phyloP scores from a whole-genome alignment of 2,888 invertebrate species.

The Norana najaformis region DNA sequence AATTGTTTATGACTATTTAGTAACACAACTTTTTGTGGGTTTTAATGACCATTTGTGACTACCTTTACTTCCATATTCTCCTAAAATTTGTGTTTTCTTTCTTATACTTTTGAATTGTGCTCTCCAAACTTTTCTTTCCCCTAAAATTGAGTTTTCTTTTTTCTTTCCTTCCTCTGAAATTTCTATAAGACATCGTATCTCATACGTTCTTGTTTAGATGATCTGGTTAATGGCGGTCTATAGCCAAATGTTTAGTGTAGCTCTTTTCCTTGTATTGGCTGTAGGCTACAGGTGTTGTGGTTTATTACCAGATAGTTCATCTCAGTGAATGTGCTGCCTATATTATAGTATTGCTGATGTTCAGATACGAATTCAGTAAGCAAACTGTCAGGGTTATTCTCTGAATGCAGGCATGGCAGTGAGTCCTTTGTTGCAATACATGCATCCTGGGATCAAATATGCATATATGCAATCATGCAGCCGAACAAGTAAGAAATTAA shows the following conservation, averaged over 20 bases:
- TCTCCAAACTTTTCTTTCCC: not conserved
- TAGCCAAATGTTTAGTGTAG: no score
- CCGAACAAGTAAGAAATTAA: not conserved
- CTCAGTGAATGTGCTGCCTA: not conserved
- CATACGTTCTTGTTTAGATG: not conserved
- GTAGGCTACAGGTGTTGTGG: not conserved
- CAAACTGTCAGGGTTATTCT: not conserved
- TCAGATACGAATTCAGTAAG: constrained; percentile 5
- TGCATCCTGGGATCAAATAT: not conserved
- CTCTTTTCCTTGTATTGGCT: not conserved
- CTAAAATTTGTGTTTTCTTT: constrained; percentile 2
- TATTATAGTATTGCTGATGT: not conserved
- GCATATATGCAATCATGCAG: not conserved
- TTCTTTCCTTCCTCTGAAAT: not conserved
- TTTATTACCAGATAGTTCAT: not conserved
- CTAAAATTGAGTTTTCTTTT: not conserved
- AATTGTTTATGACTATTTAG: not conserved
- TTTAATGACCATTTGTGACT: not conserved
- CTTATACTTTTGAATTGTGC: not conserved
- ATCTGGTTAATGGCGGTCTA: not conserved
- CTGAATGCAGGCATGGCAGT: not conserved
- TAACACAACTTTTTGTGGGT: no score
- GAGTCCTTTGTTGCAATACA: not conserved
- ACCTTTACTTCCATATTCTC: not conserved
- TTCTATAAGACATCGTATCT: not conserved